Evolutionary conservation across 2,888 invertebrate genomes (phyloP), one percentile per base, ranked within the genome.

Genomic region (Thysanoteuthis rhombus): DNA sequence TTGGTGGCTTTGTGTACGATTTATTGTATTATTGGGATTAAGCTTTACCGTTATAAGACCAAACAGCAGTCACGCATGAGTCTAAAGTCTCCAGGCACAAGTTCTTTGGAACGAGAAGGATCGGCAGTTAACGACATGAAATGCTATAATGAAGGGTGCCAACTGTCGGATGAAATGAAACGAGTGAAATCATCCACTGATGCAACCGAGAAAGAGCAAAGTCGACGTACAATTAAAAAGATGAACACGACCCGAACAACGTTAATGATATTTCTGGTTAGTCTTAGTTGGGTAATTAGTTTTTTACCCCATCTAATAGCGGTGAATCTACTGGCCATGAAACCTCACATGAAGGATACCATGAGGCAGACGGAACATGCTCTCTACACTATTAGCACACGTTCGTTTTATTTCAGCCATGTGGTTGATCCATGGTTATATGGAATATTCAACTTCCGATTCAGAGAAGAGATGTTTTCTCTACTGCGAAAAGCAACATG

Each of bases 211-310:
- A 92, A 22, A 19, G 8, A 8, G n/a, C 4, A 10, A 92, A 40
- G 38, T n/a, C 42, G 28, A 16, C 92, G 32, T 5, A 42, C 92
- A 22, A 45, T 45, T 12, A n/a, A n/a, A n/a, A 45, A 45, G 25
- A 92, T 92, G 92, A 92, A 92, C 6, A 92, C 45, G 92, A 92
- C 92, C 19, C 42, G 92, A 0, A 92, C 92, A 6, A 92, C 92
- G 12, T 32, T 92, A 32, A 92, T 92, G 2, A 92, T 92, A 45
- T 92, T 92, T n/a, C n/a, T 92, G 32, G 92, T 92, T 19, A 92
- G 42, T 92, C 42, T 92, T 32, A 19, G 32, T 32, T 92, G 92
- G 92, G 92, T 92, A 32, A n/a, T 92, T n/a, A 92, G 92, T 42
- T 92, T n/a, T n/a, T 22, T 92, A 16, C 92, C 92, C 45, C 92